phyloP scores from a whole-genome alignment of 2,888 invertebrate species.

The Branchellion lobata region DNA sequence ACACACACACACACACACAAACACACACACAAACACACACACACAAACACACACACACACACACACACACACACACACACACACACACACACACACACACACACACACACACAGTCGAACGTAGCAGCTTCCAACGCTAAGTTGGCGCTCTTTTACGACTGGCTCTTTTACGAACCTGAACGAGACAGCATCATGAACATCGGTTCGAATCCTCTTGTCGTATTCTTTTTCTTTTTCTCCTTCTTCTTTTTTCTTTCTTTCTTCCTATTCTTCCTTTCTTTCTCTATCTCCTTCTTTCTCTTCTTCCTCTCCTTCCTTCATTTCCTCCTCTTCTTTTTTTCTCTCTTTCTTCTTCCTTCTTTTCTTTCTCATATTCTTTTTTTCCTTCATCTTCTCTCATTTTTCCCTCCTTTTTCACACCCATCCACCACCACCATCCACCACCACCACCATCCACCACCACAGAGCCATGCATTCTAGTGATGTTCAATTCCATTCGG shows the following conservation, averaged over 20 bases:
- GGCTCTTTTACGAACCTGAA: conserved; percentile 85
- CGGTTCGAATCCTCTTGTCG: conserved; percentile 60
- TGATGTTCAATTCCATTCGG: conserved; percentile 89
- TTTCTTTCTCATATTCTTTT: background rate
- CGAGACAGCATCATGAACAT: conserved; percentile 94
- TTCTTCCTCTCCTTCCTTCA: background rate
- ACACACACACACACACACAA: no score
- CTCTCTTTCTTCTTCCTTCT: background rate
- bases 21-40: no score
- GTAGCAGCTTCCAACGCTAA: conserved; percentile 88
- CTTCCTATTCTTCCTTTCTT: background rate
- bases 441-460: background rate
- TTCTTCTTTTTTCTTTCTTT: background rate
- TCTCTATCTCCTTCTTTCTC: background rate
- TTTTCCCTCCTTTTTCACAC: background rate
- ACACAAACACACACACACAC: no score
- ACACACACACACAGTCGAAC: conserved; percentile 66
- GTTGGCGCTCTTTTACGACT: conserved; percentile 86
- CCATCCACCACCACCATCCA: conserved; percentile 30
- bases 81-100: no score
- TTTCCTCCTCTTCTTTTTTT: background rate
- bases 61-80: no score
- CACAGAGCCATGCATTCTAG: conserved; percentile 82
- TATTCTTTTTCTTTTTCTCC: background rate
- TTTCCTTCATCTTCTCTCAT: background rate